Evolutionary conservation across 2,113 vertebrate genomes (phyloP).

Genomic region (Pungitius pungitius): DNA sequence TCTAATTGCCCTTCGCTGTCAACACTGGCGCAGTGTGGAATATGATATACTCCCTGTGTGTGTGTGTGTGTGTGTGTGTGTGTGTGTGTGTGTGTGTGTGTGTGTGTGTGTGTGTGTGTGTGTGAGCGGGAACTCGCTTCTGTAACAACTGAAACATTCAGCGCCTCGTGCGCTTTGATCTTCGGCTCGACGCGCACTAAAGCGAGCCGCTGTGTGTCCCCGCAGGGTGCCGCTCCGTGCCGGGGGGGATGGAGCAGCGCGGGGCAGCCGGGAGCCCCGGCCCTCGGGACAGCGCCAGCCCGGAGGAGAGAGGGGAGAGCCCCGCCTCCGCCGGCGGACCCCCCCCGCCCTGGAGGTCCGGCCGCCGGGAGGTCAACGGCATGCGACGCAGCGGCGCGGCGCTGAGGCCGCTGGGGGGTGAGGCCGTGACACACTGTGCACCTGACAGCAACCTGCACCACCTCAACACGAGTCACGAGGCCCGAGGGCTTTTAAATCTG

Average conservation of each 20-base stretch:
- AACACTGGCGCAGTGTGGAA: slow-evolving; percentile 19
- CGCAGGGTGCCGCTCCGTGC: slow-evolving; percentile 87
- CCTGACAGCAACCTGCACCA: neutral
- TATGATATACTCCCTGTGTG: slow-evolving; percentile 7
- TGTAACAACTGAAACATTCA: neutral
- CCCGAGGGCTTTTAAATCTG: no score
- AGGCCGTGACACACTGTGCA: neutral
- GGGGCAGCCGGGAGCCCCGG: slow-evolving; percentile 82
- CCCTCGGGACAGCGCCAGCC: slow-evolving; percentile 76
- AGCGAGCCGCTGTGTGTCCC: neutral
- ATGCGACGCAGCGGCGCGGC: slow-evolving; percentile 86
- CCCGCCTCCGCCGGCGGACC: slow-evolving; percentile 86
- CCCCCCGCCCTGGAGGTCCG: slow-evolving; percentile 85
- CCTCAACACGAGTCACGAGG: no score
- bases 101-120: no score
- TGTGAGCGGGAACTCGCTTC: neutral
- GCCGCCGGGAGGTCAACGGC: slow-evolving; percentile 90
- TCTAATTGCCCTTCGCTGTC: slow-evolving; percentile 20
- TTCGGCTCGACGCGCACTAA: no score
- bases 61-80: no score
- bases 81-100: no score
- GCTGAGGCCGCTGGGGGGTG: slow-evolving; percentile 89
- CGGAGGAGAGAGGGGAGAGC: slow-evolving; percentile 83
- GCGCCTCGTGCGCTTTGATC: no score
- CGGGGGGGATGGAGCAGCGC: slow-evolving; percentile 87